These are phyloP conservation scores for Pelecanoides urinatrix DNA, from an alignment of 2,113 vertebrate genomes.

Conservation along the genomic window DNA sequence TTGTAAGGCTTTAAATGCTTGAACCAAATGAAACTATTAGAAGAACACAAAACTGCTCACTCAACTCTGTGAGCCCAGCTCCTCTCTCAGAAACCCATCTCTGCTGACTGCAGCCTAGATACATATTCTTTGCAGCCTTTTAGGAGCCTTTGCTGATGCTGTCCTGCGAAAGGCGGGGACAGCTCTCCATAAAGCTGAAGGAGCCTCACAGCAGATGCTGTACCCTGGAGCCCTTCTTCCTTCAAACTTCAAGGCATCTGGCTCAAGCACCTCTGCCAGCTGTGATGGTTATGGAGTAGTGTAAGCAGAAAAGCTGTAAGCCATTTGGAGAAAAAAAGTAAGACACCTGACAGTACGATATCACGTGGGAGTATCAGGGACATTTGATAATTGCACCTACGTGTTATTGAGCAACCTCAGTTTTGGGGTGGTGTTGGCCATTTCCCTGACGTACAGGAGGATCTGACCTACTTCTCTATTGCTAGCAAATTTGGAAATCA, in stretches of 20 bases:
- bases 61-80: background rate
- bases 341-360: background rate
- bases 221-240: background rate
- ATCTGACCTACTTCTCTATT: background rate
- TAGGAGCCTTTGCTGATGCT: background rate
- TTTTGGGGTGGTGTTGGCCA: background rate
- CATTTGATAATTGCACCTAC: background rate
- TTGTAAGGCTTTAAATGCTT: background rate
- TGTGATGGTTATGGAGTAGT: background rate
- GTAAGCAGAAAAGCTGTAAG: background rate
- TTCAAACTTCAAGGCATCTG: background rate
- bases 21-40: background rate
- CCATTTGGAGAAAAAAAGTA: background rate
- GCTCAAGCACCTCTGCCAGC: background rate
- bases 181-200: background rate
- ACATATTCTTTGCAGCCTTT: accelerated
- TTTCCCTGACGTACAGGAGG: background rate
- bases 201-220: background rate
- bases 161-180: background rate
- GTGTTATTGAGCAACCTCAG: background rate
- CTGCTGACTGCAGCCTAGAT: background rate
- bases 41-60: background rate
- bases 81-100: background rate
- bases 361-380: background rate
- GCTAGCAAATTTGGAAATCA: background rate